Conservation (phyloP, 2,888 invertebrate genomes). For the Drosophila incognita region DNA sequence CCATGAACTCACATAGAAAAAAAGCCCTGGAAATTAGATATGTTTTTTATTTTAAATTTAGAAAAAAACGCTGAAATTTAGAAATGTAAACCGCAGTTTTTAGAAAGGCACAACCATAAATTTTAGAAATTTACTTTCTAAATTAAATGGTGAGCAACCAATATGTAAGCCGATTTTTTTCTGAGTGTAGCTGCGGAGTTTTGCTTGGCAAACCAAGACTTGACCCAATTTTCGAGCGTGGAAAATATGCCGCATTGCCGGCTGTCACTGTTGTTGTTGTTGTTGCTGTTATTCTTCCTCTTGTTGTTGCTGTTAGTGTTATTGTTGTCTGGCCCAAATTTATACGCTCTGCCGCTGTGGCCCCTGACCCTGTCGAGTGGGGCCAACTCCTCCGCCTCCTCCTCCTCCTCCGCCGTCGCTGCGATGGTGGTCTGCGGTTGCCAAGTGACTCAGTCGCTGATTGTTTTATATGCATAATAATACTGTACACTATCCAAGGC, state of each 20-base stretch:
- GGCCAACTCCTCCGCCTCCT: conserved; percentile 2
- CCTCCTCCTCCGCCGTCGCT: not conserved
- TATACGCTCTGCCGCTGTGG: conserved; percentile 25
- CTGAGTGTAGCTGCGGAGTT: conserved; percentile 9
- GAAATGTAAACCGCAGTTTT: not conserved
- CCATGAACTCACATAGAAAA: too few relatives aligned
- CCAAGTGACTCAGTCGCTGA: conserved; percentile 33
- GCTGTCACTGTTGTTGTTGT: conserved; percentile 3
- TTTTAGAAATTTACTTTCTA: not conserved
- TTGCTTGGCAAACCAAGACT: conserved; percentile 48
- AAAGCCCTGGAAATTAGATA: not conserved
- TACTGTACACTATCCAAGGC: conserved; percentile 29
- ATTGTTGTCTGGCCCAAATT: conserved; percentile 39
- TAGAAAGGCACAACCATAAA: not conserved
- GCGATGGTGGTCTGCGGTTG: conserved; percentile 36
- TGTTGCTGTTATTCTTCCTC: not conserved
- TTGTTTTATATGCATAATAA: conserved; percentile 16
- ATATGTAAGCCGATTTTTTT: not conserved
- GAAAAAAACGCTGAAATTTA: not conserved
- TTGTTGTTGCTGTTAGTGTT: not conserved
- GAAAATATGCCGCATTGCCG: conserved; percentile 42
- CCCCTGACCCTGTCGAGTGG: conserved; percentile 52
- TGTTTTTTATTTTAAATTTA: not conserved
- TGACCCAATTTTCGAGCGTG: conserved; percentile 66
- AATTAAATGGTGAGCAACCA: not conserved